phyloP scores from a whole-genome alignment of 2,888 invertebrate genomes.

The Rotaria magnacalcarata region DNA sequence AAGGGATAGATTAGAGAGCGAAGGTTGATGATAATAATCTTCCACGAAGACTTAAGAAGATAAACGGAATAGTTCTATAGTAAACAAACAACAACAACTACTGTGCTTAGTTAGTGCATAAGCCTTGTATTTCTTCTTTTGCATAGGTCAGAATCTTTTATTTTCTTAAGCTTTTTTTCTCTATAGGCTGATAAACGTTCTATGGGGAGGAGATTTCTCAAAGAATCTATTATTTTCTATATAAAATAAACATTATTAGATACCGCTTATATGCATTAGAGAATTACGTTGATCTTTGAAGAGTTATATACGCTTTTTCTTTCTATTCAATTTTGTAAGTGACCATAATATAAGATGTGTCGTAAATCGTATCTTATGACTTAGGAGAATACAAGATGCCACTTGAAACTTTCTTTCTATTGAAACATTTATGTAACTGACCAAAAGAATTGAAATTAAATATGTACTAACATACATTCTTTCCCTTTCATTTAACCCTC shows the following conservation, averaged over 20 bases:
- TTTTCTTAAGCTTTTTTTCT: not conserved
- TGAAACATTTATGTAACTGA: not conserved
- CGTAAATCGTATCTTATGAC: not conserved
- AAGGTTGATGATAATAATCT: slow-evolving; percentile 29
- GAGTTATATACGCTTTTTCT: not conserved
- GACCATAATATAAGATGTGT: not conserved
- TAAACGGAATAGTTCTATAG: not conserved
- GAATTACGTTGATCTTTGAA: not conserved
- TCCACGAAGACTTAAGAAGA: not conserved
- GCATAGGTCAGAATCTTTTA: not conserved
- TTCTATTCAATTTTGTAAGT: not conserved
- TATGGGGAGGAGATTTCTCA: not conserved
- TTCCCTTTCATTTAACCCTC: not conserved
- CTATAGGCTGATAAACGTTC: not conserved
- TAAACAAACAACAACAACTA: slow-evolving; percentile 11
- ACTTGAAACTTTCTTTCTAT: not conserved
- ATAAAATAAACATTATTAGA: not conserved
- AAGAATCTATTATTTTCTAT: not conserved
- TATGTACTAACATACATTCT: not conserved
- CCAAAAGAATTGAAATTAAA: not conserved
- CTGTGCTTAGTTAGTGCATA: not conserved
- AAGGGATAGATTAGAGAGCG: not conserved
- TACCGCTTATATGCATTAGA: not conserved
- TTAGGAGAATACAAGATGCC: not conserved
- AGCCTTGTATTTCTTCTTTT: slow-evolving; percentile 1